Evolutionary conservation across 1,140 invertebrate species (phyloP), one percentile per base, ranked within the genome.

Genomic region (Rhynchophorus ferrugineus): DNA sequence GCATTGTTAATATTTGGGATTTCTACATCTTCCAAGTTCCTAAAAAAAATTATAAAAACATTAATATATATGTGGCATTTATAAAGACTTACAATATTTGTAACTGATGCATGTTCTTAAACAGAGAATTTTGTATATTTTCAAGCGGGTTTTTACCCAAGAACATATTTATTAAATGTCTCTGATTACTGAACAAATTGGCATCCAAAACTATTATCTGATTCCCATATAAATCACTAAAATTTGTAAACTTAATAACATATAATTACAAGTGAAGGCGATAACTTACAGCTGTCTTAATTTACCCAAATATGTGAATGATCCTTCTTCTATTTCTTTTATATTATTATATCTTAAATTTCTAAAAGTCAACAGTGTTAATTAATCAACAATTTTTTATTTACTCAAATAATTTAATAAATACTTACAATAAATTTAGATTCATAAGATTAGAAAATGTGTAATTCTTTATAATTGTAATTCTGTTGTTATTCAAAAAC

Each of bases 21-120:
- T 3, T 74, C 68, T 41, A 84, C 82, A 16, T 75, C 73, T 44
- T 78, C 74, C 44, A 79, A 62, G 57, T 76, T 72, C 11, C 73
- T 75, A 58, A 39, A 70, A 71, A 54, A 42, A 38, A 44, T 37
- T 36, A 16, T 8, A 34, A 17, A 19, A 47, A 44, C 29, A 7
- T 29, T 18, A 17, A 29, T 44, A 29, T 13, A 13, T 24, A 19
- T 2, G 36, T 14, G 7, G 22, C n/a, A n/a, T n/a, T n/a, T n/a
- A n/a, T n/a, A n/a, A n/a, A 18, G 17, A 51, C 55, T 57, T 42
- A 57, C 55, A 57, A 20, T 34, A 20, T 19, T 11, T n/a, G 7
- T 9, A 57, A 19, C 22, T 52, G 35, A 9, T 9, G 16, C 18
- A 57, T 14, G 43, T 43, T 47, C 2, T 9, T 7, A 34, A 57